phyloP scores from a whole-genome alignment of 2,113 vertebrate species.

The Dipodomys spectabilis region DNA sequence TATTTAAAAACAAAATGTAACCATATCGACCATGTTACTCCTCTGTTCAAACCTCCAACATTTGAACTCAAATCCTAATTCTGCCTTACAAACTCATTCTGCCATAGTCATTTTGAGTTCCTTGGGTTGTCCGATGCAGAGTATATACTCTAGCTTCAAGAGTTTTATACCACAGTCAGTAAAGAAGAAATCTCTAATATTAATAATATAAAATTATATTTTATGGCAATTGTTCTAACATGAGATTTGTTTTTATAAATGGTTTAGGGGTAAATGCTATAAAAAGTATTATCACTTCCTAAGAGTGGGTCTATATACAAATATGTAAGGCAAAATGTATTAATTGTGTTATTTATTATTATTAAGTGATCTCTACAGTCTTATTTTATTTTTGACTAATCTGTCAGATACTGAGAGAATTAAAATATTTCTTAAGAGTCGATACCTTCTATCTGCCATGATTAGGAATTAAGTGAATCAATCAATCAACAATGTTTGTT shows the following conservation, averaged over 20 bases:
- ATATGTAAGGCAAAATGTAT: not conserved
- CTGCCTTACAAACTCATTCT: not conserved
- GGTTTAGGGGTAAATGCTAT: not conserved
- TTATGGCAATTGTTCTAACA: not conserved
- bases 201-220: not conserved
- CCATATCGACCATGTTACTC: not conserved
- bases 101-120: not conserved
- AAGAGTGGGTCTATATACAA: not conserved
- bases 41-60: not conserved
- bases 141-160: not conserved
- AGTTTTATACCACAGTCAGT: not conserved
- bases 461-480: not conserved
- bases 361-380: not conserved
- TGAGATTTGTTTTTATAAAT: not conserved
- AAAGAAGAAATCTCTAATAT: not conserved
- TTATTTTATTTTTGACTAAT: slow-evolving; percentile 12
- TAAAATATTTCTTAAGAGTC: not conserved
- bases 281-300: not conserved
- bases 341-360: not conserved
- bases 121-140: not conserved
- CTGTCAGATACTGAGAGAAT: not conserved
- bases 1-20: not conserved
- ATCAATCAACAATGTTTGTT: not conserved
- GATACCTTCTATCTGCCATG: not conserved
- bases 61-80: not conserved